Percentiles rank a stretch among this genome's conserved stretches.
Conservation (phyloP, 2,888 invertebrate species). For the Philereme vetulata region DNA sequence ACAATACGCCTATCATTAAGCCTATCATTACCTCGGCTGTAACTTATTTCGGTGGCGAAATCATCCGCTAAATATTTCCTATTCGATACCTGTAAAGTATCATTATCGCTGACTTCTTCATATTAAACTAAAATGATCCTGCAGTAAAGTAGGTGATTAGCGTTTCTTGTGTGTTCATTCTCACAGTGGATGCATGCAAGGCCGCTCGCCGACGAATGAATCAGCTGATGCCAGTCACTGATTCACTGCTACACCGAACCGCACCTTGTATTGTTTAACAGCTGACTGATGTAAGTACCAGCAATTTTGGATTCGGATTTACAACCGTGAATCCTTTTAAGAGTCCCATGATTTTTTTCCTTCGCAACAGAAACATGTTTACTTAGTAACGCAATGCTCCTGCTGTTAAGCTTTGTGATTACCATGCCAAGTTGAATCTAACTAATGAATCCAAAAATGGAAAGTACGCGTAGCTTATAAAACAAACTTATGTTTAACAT, state of each 20-base stretch:
- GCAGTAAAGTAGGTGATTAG: slow-evolving; percentile 55
- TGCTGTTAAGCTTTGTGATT: slow-evolving; percentile 30
- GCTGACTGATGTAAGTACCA: slow-evolving; percentile 48
- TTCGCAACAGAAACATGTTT: slow-evolving; percentile 33
- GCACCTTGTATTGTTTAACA: slow-evolving; percentile 62
- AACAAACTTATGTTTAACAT: slow-evolving; percentile 1
- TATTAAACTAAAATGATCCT: slow-evolving; percentile 45
- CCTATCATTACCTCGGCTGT: slow-evolving; percentile 29
- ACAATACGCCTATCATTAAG: slow-evolving; percentile 33
- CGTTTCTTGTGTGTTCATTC: slow-evolving; percentile 59
- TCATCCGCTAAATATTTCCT: background rate
- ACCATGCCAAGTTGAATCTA: slow-evolving; percentile 25
- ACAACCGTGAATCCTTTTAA: slow-evolving; percentile 39
- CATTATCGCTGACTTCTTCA: slow-evolving; percentile 19
- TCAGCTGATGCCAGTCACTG: slow-evolving; percentile 71
- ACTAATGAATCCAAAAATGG: slow-evolving; percentile 17
- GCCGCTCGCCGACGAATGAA: slow-evolving; percentile 66
- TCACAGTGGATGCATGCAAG: slow-evolving; percentile 66
- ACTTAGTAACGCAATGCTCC: slow-evolving; percentile 24
- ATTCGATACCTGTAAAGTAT: slow-evolving; percentile 11
- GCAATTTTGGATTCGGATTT: slow-evolving; percentile 43
- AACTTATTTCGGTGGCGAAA: background rate
- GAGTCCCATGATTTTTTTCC: slow-evolving; percentile 32
- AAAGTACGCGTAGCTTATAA: slow-evolving; percentile 12
- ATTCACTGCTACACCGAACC: slow-evolving; percentile 57